These are phyloP conservation scores for Haemorhous mexicanus DNA, from an alignment of 2,113 vertebrate species.

Conservation along the genomic window DNA sequence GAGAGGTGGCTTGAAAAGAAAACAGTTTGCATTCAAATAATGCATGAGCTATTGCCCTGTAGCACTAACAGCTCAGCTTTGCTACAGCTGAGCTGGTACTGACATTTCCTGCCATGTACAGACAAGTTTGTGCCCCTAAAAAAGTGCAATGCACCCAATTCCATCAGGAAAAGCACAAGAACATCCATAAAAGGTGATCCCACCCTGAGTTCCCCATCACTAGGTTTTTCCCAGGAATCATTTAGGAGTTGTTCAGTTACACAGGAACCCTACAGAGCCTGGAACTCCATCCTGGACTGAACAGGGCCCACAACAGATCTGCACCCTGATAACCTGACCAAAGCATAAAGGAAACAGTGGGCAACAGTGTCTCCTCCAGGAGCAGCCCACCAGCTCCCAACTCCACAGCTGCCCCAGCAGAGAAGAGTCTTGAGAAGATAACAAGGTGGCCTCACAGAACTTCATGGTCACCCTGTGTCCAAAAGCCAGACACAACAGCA, in stretches of 20 bases:
- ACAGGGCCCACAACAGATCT: neutral
- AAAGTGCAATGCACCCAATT: neutral
- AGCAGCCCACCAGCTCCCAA: neutral
- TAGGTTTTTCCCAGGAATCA: neutral
- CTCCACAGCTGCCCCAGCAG: neutral
- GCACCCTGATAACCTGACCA: neutral
- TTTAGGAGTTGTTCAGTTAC: neutral
- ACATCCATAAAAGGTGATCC: neutral
- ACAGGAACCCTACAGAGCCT: neutral
- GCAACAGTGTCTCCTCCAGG: neutral
- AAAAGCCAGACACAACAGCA: neutral
- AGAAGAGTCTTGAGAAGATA: neutral
- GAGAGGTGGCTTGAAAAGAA: neutral
- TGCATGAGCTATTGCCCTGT: neutral
- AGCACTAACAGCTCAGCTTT: neutral
- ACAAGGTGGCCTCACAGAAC: slow-evolving; percentile 14
- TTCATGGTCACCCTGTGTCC: neutral
- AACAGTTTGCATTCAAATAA: neutral
- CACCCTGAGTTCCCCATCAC: neutral
- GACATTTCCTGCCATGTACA: neutral
- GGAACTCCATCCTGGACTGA: neutral
- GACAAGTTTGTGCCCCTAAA: neutral
- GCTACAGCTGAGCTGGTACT: neutral
- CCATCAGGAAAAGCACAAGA: neutral
- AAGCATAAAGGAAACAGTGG: neutral